phyloP scores from a whole-genome alignment of 2,888 invertebrate species.

The Drosophila kanekoi region DNA sequence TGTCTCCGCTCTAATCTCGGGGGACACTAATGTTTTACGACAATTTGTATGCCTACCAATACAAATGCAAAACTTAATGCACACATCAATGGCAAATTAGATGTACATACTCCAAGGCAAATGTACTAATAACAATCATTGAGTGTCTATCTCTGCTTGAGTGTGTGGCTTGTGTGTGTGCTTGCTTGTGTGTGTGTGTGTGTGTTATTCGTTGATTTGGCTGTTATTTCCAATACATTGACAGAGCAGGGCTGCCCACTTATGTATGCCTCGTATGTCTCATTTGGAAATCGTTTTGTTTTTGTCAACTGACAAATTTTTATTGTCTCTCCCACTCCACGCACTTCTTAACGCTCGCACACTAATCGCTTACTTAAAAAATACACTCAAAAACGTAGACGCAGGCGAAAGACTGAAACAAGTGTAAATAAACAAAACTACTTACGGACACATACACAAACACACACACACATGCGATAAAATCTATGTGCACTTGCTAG shows the following conservation, averaged over 20 bases:
- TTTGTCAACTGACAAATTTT: conserved; percentile 76
- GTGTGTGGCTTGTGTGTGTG: not conserved
- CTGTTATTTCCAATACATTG: conserved; percentile 75
- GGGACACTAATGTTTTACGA: conserved; percentile 80
- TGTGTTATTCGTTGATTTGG: conserved; percentile 62
- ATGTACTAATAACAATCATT: conserved; percentile 78
- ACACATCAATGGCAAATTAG: conserved; percentile 78
- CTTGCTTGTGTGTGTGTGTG: conserved; percentile 2
- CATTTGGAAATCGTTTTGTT: conserved; percentile 72
- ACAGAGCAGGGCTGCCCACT: conserved; percentile 49
- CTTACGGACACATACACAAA: conserved; percentile 32
- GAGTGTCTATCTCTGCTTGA: conserved; percentile 39
- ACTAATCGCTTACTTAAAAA: conserved; percentile 76
- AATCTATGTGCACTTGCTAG: conserved; percentile 31
- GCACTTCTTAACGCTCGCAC: conserved; percentile 12
- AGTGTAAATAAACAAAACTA: conserved; percentile 69
- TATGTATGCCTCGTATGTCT: conserved; percentile 56
- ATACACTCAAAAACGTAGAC: conserved; percentile 28
- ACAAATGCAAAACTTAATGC: conserved; percentile 65
- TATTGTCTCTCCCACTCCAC: conserved; percentile 55
- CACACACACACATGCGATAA: not conserved
- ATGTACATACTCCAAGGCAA: conserved; percentile 74
- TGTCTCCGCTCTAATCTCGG: conserved; percentile 64
- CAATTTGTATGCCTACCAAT: conserved; percentile 60
- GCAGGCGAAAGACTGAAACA: conserved; percentile 35